Percentiles rank a stretch among this genome's conserved stretches.
These are phyloP conservation scores for Zalophus californianus DNA, from an alignment of 2,797 vertebrate genomes.

Conservation along the genomic window DNA sequence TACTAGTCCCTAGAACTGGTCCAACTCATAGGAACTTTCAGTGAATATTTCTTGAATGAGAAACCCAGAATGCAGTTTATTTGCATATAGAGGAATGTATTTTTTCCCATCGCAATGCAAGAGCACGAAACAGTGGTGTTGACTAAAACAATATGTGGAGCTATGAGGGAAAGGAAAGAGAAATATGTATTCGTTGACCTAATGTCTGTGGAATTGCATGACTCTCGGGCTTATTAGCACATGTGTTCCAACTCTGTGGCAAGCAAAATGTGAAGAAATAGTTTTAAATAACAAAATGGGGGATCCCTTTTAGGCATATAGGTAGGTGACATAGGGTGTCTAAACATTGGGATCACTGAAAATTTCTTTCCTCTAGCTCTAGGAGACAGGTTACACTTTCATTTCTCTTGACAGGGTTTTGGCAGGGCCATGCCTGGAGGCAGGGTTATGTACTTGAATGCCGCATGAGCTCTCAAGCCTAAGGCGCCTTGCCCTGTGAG, in stretches of 20 bases:
- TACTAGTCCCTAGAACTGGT: neutral
- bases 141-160: neutral
- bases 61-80: neutral
- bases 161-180: neutral
- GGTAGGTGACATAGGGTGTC: neutral
- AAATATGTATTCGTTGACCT: neutral
- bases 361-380: constrained; percentile 49
- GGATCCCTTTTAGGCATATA: constrained; percentile 36
- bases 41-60: constrained; percentile 47
- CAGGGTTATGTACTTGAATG: constrained; percentile 50
- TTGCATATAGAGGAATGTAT: neutral
- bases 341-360: constrained; percentile 30
- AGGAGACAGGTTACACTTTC: constrained; percentile 4
- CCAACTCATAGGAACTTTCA: neutral
- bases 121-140: neutral
- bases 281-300: constrained; percentile 52
- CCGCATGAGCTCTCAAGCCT: constrained; percentile 47
- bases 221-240: constrained; percentile 7
- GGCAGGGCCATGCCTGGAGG: constrained; percentile 59
- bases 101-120: neutral
- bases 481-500: constrained; percentile 31
- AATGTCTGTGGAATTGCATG: constrained; percentile 32
- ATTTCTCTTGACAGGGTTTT: constrained; percentile 25
- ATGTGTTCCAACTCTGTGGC: neutral
- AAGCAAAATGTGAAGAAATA: constrained; percentile 52